A percentile compares a stretch with the other conserved stretches of the same genome.
phyloP scores from a whole-genome alignment of 64 coral and sea anemone genomes.

The Montipora efflorescens region DNA sequence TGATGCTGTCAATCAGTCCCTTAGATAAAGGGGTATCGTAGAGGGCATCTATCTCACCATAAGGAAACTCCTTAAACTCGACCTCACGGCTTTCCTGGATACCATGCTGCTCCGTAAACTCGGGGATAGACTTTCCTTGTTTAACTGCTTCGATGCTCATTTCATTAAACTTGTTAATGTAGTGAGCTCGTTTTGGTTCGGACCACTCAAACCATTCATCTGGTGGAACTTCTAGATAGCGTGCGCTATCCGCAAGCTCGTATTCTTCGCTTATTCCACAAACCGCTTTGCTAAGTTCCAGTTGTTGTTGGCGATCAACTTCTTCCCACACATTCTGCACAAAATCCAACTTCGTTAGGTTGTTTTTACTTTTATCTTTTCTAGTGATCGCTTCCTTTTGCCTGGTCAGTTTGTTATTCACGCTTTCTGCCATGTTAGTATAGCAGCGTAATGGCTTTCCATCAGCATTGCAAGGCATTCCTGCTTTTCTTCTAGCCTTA shows the following conservation, averaged over 20 bases:
- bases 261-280: slow-evolving; percentile 32
- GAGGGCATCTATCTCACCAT: neutral
- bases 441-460: slow-evolving; percentile 8
- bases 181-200: neutral
- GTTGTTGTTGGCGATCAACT: slow-evolving; percentile 17
- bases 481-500: neutral
- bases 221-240: neutral
- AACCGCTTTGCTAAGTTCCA: neutral
- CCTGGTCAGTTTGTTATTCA: slow-evolving; percentile 16
- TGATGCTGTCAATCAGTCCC: neutral
- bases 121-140: neutral
- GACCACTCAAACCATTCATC: slow-evolving; percentile 25
- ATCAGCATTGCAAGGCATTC: neutral
- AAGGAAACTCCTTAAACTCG: slow-evolving; percentile 18
- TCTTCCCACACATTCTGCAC: slow-evolving; percentile 8
- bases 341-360: neutral
- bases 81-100: neutral
- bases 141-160: neutral
- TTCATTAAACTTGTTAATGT: slow-evolving; percentile 27
- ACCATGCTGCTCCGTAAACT: neutral
- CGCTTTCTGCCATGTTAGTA: neutral
- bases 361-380: slow-evolving; percentile 14
- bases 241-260: slow-evolving; percentile 4
- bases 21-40: neutral
- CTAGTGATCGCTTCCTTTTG: slow-evolving; percentile 24